phyloP scores from a whole-genome alignment of 2,888 invertebrate genomes.

The Epirrita christyi region DNA sequence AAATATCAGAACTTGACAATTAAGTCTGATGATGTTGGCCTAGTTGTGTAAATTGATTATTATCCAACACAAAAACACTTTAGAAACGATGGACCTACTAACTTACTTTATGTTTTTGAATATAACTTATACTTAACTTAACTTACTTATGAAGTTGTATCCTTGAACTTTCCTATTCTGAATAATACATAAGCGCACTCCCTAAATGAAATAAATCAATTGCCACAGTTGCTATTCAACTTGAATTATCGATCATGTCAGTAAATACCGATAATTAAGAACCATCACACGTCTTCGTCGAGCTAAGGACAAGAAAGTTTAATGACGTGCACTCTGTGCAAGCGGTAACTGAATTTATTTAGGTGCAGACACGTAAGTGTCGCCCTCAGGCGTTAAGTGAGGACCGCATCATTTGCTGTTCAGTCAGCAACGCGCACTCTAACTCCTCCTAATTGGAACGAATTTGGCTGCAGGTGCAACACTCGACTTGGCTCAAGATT shows the following conservation, averaged over 20 bases:
- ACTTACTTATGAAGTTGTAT: neutral
- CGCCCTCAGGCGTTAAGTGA: conserved; percentile 73
- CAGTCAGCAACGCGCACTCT: conserved; percentile 79
- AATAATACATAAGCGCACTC: neutral
- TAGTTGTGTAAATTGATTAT: too few relatives aligned
- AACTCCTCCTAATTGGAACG: conserved; percentile 83
- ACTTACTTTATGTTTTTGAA: too few relatives aligned
- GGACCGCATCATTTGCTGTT: conserved; percentile 83
- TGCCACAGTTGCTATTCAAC: conserved; percentile 15
- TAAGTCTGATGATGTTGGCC: too few relatives aligned
- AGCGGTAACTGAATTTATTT: conserved; percentile 78
- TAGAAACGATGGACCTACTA: too few relatives aligned
- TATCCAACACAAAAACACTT: too few relatives aligned
- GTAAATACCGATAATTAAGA: conserved; percentile 69
- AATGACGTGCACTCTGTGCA: conserved; percentile 76
- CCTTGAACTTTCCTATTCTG: neutral
- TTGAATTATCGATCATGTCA: conserved; percentile 40
- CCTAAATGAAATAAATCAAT: conserved; percentile 14
- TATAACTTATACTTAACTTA: neutral
- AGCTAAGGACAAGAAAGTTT: conserved; percentile 76
- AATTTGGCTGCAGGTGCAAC: conserved; percentile 84
- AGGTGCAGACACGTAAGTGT: conserved; percentile 77
- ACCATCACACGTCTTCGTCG: conserved; percentile 61
- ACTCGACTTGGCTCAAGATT: conserved; percentile 83
- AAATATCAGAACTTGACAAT: too few relatives aligned